These are phyloP conservation scores for Chymomyza fuscimana DNA, from an alignment of 2,888 invertebrate genomes.

Conservation along the genomic window DNA sequence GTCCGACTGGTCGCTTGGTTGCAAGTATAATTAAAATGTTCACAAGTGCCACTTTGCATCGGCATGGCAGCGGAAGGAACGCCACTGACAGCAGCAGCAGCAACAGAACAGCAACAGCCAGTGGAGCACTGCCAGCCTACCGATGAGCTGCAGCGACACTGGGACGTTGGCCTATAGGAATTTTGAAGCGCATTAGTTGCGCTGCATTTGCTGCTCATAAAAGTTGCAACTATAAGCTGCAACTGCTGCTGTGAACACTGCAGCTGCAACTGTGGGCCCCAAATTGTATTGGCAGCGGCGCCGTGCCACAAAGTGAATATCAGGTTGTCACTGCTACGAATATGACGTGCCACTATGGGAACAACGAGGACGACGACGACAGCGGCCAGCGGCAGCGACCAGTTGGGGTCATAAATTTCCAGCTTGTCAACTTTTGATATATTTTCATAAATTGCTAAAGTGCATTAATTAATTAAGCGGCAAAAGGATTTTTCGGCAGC, in stretches of 20 bases:
- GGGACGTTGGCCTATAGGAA: conserved; percentile 46
- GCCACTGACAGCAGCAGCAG: conserved; percentile 35
- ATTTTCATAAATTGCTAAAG: conserved; percentile 79
- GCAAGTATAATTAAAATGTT: conserved; percentile 77
- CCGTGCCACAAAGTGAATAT: conserved; percentile 31
- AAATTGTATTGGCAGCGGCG: conserved; percentile 75
- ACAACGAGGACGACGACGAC: conserved; percentile 25
- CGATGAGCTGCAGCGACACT: conserved; percentile 34
- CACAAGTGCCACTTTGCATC: conserved; percentile 75
- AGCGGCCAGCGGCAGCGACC: conserved; percentile 51
- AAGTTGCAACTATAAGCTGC: conserved; percentile 44
- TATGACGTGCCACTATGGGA: conserved; percentile 14
- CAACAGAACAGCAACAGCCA: conserved; percentile 10
- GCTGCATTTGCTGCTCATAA: conserved; percentile 76
- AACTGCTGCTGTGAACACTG: conserved; percentile 44
- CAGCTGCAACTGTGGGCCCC: conserved; percentile 29
- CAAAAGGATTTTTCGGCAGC: conserved; percentile 25
- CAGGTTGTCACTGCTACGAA: conserved; percentile 30
- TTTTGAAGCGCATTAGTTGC: conserved; percentile 75
- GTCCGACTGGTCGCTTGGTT: conserved; percentile 34
- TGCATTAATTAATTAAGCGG: conserved; percentile 79
- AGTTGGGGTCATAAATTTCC: conserved; percentile 78
- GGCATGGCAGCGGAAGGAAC: conserved; percentile 42
- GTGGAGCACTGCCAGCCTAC: neutral
- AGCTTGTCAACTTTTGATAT: conserved; percentile 80